Conservation (phyloP, 2,888 invertebrate species). For the Cetonia aurata region DNA sequence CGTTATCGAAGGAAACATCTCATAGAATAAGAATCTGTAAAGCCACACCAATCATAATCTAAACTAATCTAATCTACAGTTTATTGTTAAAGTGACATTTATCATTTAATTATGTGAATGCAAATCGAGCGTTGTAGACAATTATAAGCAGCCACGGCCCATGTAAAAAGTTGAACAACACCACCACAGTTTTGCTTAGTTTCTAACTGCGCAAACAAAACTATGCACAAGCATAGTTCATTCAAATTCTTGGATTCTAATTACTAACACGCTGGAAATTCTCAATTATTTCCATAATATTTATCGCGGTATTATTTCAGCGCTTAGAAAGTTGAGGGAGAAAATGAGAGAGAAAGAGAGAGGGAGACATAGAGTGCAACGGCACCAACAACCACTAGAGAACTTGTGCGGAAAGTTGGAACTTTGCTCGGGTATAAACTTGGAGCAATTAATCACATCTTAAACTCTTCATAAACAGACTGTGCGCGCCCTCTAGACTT, state of each 20-base stretch:
- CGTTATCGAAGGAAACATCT: no score
- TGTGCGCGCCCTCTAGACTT: constrained; percentile 24
- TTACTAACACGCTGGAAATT: constrained; percentile 15
- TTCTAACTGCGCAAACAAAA: constrained; percentile 13
- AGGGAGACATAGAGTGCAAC: background rate
- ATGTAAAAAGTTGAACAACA: no score
- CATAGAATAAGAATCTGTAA: no score
- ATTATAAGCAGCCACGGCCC: no score
- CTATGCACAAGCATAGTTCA: constrained; percentile 8
- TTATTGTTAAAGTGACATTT: no score
- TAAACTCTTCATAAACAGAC: constrained; percentile 40
- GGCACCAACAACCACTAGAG: background rate
- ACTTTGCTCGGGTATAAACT: constrained; percentile 19
- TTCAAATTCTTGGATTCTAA: constrained; percentile 28
- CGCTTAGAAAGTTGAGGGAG: background rate
- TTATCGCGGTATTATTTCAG: constrained; percentile 31
- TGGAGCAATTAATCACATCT: constrained; percentile 38
- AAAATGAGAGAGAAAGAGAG: no score
- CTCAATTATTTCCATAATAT: constrained; percentile 29
- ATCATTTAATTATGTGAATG: no score
- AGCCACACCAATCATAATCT: no score
- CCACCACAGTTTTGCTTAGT: background rate
- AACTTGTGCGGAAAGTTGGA: constrained; percentile 21
- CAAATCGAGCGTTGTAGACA: no score
- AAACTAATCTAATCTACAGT: no score